Percentiles rank a stretch among this genome's conserved stretches.
phyloP scores from a whole-genome alignment of 2,113 vertebrate species.

The Thinocorus orbignyianus region DNA sequence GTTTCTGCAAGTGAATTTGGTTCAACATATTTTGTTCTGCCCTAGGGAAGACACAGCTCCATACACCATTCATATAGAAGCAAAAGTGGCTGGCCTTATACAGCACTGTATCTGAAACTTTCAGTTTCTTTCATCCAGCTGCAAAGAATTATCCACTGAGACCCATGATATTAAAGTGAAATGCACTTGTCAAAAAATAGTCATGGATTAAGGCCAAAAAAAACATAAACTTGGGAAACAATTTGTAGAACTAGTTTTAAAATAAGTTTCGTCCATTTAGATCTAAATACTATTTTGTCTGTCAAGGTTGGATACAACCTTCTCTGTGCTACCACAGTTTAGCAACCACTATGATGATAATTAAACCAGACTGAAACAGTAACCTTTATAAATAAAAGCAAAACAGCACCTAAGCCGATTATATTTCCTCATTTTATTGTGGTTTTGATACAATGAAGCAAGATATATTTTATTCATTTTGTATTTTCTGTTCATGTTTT shows the following conservation, averaged over 20 bases:
- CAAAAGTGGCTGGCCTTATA: neutral
- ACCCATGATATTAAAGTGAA: neutral
- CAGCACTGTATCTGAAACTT: neutral
- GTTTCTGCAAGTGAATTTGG: neutral
- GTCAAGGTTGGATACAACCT: neutral
- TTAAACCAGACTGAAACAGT: constrained; percentile 46
- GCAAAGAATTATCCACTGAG: neutral
- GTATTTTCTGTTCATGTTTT: constrained; percentile 48
- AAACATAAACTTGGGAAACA: neutral
- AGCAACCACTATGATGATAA: constrained; percentile 55
- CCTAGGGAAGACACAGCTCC: neutral
- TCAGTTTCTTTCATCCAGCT: neutral
- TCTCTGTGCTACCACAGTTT: neutral
- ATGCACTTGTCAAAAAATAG: neutral
- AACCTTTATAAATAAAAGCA: constrained; percentile 68
- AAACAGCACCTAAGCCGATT: constrained; percentile 39
- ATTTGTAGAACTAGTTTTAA: neutral
- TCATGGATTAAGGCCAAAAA: neutral
- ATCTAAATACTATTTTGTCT: neutral
- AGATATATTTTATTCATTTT: constrained; percentile 58
- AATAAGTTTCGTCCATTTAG: neutral
- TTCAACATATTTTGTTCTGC: neutral
- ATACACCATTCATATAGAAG: neutral
- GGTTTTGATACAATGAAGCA: constrained; percentile 69
- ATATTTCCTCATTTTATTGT: constrained; percentile 64